Percentiles rank a stretch among this genome's conserved stretches.
Conservation (phyloP, 2,113 vertebrate species). For the Myotis brandtii region DNA sequence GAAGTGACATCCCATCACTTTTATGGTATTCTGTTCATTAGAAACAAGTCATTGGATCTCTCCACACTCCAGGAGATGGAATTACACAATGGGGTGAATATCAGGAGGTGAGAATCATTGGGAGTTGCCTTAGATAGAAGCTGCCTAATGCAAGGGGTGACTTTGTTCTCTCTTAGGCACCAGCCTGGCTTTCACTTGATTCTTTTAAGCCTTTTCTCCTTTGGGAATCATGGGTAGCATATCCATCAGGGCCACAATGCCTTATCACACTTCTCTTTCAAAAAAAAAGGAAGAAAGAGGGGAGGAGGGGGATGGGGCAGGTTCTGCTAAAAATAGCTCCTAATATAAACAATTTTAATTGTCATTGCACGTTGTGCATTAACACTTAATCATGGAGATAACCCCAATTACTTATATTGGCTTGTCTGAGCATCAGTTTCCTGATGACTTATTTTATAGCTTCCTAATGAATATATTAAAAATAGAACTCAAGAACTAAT, state of each 20-base stretch:
- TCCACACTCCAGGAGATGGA: background rate
- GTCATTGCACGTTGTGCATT: background rate
- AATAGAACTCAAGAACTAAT: background rate
- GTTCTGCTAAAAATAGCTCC: slow-evolving; percentile 37
- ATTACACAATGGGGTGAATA: background rate
- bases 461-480: slow-evolving; percentile 46
- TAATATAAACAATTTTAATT: slow-evolving; percentile 33
- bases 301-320: background rate
- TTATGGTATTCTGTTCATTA: background rate
- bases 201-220: background rate
- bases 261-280: background rate
- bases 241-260: background rate
- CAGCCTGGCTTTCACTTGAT: background rate
- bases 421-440: slow-evolving; percentile 47
- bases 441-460: slow-evolving; percentile 37
- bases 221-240: background rate
- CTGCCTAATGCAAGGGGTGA: background rate
- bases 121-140: background rate
- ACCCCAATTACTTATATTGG: background rate
- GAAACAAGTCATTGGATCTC: background rate
- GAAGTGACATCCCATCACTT: background rate
- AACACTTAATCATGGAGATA: background rate
- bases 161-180: background rate
- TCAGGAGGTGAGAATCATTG: background rate
- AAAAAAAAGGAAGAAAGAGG: background rate